Conservation (phyloP, 2,797 vertebrate species). For the Cottoperca gobio region DNA sequence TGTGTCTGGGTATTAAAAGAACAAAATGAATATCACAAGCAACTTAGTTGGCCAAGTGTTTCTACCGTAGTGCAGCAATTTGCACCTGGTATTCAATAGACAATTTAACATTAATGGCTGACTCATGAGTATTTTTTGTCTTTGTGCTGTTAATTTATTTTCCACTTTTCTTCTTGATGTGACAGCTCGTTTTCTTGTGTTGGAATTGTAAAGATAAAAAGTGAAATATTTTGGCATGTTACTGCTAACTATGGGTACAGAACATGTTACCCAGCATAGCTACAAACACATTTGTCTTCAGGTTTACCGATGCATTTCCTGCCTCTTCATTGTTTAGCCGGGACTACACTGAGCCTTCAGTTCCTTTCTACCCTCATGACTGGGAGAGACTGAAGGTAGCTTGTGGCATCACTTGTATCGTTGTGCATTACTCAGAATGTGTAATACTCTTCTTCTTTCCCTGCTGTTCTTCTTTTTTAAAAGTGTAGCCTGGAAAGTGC, state of each 20-base stretch:
- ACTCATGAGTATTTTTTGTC: slow-evolving; percentile 21
- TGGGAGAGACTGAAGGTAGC: background rate
- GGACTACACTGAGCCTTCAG: background rate
- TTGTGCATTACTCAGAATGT: background rate
- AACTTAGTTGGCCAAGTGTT: slow-evolving; percentile 6
- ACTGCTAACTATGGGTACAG: background rate
- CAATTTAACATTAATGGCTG: slow-evolving; percentile 20
- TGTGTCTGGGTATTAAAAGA: background rate
- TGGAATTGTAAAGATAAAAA: background rate
- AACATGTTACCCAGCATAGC: background rate
- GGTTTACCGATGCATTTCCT: background rate
- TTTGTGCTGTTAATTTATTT: background rate
- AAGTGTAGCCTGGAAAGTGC: background rate
- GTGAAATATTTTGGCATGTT: background rate
- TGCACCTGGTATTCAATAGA: slow-evolving; percentile 40
- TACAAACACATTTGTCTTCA: background rate
- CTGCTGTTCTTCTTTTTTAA: background rate
- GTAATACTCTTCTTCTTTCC: background rate
- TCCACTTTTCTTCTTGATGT: background rate
- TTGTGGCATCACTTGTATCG: background rate
- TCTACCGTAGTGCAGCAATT: slow-evolving; percentile 19
- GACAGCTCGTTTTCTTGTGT: slow-evolving; percentile 7
- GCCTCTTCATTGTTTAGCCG: background rate
- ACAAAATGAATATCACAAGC: slow-evolving; percentile 18
- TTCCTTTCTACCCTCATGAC: background rate